phyloP scores from a whole-genome alignment of 2,797 vertebrate genomes.

The Alectoris magna region DNA sequence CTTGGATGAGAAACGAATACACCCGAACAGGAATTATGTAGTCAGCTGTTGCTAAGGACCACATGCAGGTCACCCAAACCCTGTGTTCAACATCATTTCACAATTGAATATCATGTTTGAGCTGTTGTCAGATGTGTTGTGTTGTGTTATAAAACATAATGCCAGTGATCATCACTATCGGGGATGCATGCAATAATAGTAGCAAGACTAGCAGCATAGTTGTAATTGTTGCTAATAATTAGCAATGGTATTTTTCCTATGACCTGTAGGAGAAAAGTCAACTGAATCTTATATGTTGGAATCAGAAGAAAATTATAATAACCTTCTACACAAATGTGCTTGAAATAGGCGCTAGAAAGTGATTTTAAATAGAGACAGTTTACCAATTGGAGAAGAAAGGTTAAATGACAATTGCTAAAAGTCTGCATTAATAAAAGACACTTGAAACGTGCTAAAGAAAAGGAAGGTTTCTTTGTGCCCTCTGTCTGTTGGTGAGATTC shows the following conservation, averaged over 20 bases:
- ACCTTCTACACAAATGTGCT: background rate
- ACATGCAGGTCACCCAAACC: background rate
- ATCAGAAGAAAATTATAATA: slow-evolving; percentile 5
- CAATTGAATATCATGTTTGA: background rate
- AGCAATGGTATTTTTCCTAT: background rate
- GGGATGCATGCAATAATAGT: background rate
- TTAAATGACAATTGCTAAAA: background rate
- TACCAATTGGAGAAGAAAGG: background rate
- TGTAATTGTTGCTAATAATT: background rate
- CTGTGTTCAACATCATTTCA: background rate
- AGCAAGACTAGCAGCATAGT: background rate
- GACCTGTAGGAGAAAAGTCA: background rate
- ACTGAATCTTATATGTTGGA: background rate
- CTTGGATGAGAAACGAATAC: background rate
- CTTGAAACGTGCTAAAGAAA: background rate
- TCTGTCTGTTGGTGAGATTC: slow-evolving; percentile 19
- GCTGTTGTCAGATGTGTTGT: background rate
- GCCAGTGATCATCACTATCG: background rate
- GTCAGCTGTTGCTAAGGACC: background rate
- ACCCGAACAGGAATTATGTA: background rate
- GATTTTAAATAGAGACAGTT: slow-evolving; percentile 23
- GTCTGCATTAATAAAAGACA: background rate
- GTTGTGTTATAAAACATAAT: background rate
- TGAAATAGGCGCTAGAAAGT: background rate
- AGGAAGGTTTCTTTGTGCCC: background rate